Conservation (phyloP, 1,140 invertebrate species). For the Lepeophtheirus salmonis region DNA sequence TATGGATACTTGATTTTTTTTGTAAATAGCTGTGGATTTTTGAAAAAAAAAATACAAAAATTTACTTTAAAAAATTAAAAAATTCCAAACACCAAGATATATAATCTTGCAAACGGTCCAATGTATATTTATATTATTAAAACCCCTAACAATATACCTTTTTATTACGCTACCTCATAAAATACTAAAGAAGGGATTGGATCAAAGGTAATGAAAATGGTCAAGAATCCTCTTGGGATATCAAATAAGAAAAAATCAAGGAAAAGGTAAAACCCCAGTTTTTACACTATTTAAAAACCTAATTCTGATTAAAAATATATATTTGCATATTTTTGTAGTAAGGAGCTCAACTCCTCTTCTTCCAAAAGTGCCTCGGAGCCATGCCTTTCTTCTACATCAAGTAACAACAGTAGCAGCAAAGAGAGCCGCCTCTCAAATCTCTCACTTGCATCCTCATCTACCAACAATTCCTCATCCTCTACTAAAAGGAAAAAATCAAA, state of each 20-base stretch:
- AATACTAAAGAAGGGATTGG: neutral
- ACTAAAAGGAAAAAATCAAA: neutral
- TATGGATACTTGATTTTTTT: too few relatives aligned
- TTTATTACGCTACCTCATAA: too few relatives aligned
- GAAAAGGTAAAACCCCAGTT: neutral
- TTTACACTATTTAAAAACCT: neutral
- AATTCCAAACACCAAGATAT: too few relatives aligned
- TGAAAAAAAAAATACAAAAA: too few relatives aligned
- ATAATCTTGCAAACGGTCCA: too few relatives aligned
- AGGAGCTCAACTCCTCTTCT: too few relatives aligned
- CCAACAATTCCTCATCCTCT: neutral
- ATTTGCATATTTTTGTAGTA: too few relatives aligned
- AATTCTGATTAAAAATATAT: neutral
- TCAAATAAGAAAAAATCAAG: neutral
- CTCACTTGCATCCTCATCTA: neutral
- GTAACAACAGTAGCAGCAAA: too few relatives aligned
- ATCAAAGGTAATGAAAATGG: neutral
- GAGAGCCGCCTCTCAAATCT: neutral
- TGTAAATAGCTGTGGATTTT: too few relatives aligned
- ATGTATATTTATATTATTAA: too few relatives aligned
- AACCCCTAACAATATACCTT: too few relatives aligned
- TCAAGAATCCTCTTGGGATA: neutral
- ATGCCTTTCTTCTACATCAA: neutral
- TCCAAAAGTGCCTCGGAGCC: neutral
- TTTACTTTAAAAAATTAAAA: too few relatives aligned